Conservation (phyloP, 2,888 invertebrate species). For the Litoditis marina region DNA sequence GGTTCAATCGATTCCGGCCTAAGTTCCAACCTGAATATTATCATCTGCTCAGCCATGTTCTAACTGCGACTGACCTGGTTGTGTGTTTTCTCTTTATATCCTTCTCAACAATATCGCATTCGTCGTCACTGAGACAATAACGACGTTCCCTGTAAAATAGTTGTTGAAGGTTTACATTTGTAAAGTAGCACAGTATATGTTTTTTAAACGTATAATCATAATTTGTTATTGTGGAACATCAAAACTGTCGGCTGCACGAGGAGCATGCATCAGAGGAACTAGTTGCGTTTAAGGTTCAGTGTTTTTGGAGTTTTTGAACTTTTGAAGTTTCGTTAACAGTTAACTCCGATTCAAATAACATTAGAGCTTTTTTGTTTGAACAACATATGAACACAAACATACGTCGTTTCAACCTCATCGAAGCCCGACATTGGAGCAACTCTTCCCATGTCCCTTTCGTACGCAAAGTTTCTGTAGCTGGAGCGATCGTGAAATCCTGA, state of each 20-base stretch:
- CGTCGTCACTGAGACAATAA: slow-evolving; percentile 38
- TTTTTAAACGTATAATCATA: too few species aligned
- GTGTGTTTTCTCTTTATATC: slow-evolving; percentile 38
- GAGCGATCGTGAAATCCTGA: slow-evolving; percentile 22
- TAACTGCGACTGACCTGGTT: slow-evolving; percentile 21
- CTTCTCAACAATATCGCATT: slow-evolving; percentile 35
- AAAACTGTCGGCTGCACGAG: too few species aligned
- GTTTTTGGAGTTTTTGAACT: too few species aligned
- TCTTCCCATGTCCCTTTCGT: slow-evolving; percentile 38
- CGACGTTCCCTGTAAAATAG: slow-evolving; percentile 24
- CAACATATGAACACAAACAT: neutral
- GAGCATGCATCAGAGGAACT: too few species aligned
- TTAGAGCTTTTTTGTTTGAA: neutral
- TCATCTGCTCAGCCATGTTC: too few species aligned
- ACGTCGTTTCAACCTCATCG: slow-evolving; percentile 38
- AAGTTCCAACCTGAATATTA: too few species aligned
- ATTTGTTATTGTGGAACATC: too few species aligned
- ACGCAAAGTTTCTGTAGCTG: slow-evolving; percentile 39
- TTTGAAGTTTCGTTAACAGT: too few species aligned
- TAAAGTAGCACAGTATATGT: too few species aligned
- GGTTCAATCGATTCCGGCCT: too few species aligned
- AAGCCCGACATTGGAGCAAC: slow-evolving; percentile 39
- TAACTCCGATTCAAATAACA: neutral
- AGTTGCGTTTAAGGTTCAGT: too few species aligned
- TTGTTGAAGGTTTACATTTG: too few species aligned